Base-by-base conservation (phyloP, 2,888 invertebrate species). In the Antitype chi region DNA sequence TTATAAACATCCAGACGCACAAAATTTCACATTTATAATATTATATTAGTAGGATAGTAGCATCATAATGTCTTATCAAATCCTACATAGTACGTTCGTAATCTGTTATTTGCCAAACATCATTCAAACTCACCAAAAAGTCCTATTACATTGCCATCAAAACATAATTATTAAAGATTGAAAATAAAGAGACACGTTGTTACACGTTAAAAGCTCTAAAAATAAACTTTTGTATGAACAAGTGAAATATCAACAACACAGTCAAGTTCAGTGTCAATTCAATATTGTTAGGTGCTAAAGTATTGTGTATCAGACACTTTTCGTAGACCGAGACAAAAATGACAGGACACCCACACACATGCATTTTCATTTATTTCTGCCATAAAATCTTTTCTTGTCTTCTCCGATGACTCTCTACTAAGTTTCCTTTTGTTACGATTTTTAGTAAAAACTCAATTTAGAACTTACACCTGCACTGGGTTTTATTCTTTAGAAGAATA, bases 371-470 rank as follows among this genome's bases (percentile, higher is more conserved):
- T 53, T 60, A 76, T 28, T 70, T 28, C 47, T 59, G 59, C 62
- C 59, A 74, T 55, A 70, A 70, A 77, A 85, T 60, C n/a, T 85
- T 85, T 81, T 71, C 72, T 63, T 62, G 13, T 67, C 53, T 70
- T 20, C 62, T 79, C 47, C 47, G 17, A 84, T 69, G 38, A 23
- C 60, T 70, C 72, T 1, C 7, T 70, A 53, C 23, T 52, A 70
- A 70, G 47, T 77, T 71, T 57, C 28, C 57, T 49, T 75, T 85
- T 81, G 71, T 76, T 62, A 32, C 7, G n/a, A 23, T 59, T 68
- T 82, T 74, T 53, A 23, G 63, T 25, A 60, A 59, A 74, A 70
- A 74, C 59, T 52, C 57, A 70, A 64, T 70, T 57, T 57, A 9
- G 0, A 81, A 76, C 55, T 74, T 62, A 70, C 78, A 66, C 57